These are phyloP conservation scores for Bursaphelenchus okinawaensis DNA, from an alignment of 2,888 invertebrate genomes.

Conservation along the genomic window DNA sequence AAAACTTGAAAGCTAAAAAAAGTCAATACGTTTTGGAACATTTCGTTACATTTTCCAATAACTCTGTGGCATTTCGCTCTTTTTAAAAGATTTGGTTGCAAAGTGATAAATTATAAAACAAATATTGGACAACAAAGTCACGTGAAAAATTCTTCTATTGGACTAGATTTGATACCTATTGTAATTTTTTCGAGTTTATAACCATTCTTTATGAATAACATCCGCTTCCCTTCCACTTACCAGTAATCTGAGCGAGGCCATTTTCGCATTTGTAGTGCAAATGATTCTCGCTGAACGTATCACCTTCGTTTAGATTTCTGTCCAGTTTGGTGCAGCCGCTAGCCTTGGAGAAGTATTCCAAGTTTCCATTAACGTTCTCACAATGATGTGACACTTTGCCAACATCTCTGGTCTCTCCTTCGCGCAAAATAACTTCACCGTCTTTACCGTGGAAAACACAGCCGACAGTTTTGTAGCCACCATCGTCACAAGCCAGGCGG, in stretches of 20 bases:
- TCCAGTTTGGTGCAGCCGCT: conserved; percentile 24
- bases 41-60: too few relatives aligned
- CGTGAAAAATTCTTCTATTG: too few relatives aligned
- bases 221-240: not conserved
- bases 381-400: conserved; percentile 19
- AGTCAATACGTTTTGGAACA: too few relatives aligned
- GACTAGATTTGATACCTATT: not conserved
- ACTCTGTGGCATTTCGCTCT: too few relatives aligned
- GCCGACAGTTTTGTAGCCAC: conserved; percentile 1
- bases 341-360: conserved; percentile 17
- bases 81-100: too few relatives aligned
- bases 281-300: conserved; percentile 32
- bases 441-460: conserved; percentile 5
- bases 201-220: too few relatives aligned
- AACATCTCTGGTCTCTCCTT: conserved; percentile 14
- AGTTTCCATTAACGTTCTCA: conserved; percentile 21
- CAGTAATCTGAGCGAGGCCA: conserved; percentile 28
- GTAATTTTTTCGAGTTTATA: too few relatives aligned
- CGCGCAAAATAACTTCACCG: conserved; percentile 7
- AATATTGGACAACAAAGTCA: too few relatives aligned
- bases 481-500: conserved; percentile 9
- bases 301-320: conserved; percentile 33
- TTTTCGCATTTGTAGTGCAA: conserved; percentile 29
- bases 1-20: too few relatives aligned
- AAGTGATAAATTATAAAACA: too few relatives aligned